Conservation (phyloP, 1,140 invertebrate genomes). For the Trialeurodes vaporariorum region DNA sequence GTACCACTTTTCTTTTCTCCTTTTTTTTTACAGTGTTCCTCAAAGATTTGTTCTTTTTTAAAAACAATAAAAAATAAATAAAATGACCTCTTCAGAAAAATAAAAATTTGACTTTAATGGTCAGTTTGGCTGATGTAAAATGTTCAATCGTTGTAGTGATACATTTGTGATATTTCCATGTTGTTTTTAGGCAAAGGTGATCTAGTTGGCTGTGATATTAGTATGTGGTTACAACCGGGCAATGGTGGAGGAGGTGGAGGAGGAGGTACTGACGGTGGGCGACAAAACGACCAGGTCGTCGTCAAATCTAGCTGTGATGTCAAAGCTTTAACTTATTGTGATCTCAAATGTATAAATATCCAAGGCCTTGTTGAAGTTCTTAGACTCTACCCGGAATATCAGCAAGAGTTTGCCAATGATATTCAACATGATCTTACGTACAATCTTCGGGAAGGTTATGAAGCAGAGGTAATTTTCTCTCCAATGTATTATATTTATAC, state of each 20-base stretch:
- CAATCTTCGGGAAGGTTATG: constrained; percentile 86
- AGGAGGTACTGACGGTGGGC: constrained; percentile 36
- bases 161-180: constrained; percentile 8
- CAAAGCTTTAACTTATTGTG: constrained; percentile 87
- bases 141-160: neutral
- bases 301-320: constrained; percentile 91
- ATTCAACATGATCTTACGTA: constrained; percentile 92
- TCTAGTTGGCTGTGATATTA: constrained; percentile 89
- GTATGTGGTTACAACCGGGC: constrained; percentile 50
- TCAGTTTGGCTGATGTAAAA: neutral
- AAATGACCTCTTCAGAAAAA: too few species aligned
- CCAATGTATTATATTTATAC: too few species aligned
- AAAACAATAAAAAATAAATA: too few species aligned
- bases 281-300: constrained; percentile 51
- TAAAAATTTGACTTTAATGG: too few species aligned
- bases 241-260: constrained; percentile 37
- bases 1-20: too few species aligned
- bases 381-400: constrained; percentile 84
- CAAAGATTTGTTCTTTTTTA: too few species aligned
- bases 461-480: constrained; percentile 72
- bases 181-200: constrained; percentile 76
- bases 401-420: constrained; percentile 82
- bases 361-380: constrained; percentile 80
- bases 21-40: too few species aligned
- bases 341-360: constrained; percentile 88